Evolutionary conservation across 2,797 vertebrate species (phyloP).

Genomic region (Pangasius macronema): DNA sequence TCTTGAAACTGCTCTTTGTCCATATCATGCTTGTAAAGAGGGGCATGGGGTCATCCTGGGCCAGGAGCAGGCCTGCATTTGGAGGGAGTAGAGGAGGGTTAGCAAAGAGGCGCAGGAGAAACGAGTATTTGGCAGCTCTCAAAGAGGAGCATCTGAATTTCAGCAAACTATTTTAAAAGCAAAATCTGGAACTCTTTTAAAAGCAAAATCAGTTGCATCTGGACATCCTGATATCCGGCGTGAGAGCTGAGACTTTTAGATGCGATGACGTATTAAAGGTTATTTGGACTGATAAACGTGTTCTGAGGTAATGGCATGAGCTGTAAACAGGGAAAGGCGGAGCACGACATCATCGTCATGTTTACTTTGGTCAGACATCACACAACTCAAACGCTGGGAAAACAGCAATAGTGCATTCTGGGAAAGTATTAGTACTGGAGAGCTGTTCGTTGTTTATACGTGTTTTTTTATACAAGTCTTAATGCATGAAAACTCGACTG

Average conservation of each 20-base stretch:
- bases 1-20: constrained; percentile 21
- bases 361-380: constrained; percentile 55
- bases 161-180: constrained; percentile 7
- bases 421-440: constrained; percentile 25
- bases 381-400: constrained; percentile 48
- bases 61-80: constrained; percentile 12
- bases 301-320: constrained; percentile 51
- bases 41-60: not conserved
- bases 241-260: constrained; percentile 33
- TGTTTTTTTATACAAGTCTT: constrained; percentile 24
- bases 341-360: constrained; percentile 39
- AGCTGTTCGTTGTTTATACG: constrained; percentile 19
- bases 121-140: constrained; percentile 12
- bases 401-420: constrained; percentile 42
- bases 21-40: constrained; percentile 31
- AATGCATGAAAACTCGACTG: not conserved
- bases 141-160: constrained; percentile 28
- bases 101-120: constrained; percentile 26
- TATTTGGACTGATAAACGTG: constrained; percentile 37
- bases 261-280: constrained; percentile 46
- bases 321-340: constrained; percentile 54
- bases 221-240: constrained; percentile 32
- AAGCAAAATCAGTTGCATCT: constrained; percentile 47
- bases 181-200: constrained; percentile 39
- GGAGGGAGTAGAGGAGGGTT: constrained; percentile 41